phyloP scores from a whole-genome alignment of 2,888 invertebrate genomes.

The Altica lythri region DNA sequence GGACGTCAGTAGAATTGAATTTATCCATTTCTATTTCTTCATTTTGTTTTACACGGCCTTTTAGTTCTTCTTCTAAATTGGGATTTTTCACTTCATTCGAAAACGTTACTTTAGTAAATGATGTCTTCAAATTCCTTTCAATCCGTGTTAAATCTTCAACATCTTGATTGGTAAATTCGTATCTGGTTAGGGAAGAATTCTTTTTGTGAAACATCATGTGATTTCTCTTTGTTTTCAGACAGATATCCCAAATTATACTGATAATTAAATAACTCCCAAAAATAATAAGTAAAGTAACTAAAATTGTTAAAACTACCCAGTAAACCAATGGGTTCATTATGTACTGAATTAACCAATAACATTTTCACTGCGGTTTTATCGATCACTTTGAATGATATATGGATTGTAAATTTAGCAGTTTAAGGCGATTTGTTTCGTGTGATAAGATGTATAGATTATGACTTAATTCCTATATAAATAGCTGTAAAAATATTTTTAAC shows the following conservation, averaged over 20 bases:
- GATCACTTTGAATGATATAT: conserved; percentile 12
- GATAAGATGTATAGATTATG: conserved; percentile 3
- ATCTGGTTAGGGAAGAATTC: conserved; percentile 17
- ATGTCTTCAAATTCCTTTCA: conserved; percentile 26
- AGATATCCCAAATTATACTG: conserved; percentile 28
- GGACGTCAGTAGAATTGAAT: conserved; percentile 7
- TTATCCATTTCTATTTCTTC: background rate
- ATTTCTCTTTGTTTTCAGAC: background rate
- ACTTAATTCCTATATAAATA: conserved; percentile 5
- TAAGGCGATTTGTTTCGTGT: background rate
- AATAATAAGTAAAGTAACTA: conserved; percentile 32
- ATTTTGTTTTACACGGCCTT: too few relatives aligned
- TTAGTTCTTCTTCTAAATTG: conserved; percentile 3
- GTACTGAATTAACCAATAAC: conserved; percentile 18
- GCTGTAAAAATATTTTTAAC: too few relatives aligned
- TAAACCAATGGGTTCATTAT: conserved; percentile 37
- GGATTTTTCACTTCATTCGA: conserved; percentile 29
- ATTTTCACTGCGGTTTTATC: conserved; percentile 8
- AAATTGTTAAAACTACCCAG: conserved; percentile 33
- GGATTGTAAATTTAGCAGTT: conserved; percentile 16
- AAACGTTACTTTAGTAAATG: conserved; percentile 26
- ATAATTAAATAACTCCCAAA: conserved; percentile 31
- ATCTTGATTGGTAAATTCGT: conserved; percentile 31
- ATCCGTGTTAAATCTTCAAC: conserved; percentile 38
- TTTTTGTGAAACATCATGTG: background rate